Conservation (phyloP, 2,888 invertebrate species). For the Ornithoptera priamus region DNA sequence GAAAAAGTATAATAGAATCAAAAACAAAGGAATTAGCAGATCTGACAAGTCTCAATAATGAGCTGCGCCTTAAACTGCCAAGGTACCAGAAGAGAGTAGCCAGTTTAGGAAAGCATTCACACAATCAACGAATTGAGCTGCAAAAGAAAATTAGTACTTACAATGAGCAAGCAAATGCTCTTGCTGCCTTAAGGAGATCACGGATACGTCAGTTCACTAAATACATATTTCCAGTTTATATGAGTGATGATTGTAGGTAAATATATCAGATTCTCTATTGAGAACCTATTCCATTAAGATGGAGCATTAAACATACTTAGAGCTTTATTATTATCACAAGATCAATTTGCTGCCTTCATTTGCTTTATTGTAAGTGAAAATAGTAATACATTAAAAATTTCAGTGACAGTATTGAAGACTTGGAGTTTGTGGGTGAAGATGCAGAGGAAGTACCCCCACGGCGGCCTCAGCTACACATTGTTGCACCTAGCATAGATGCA, state of each 20-base stretch:
- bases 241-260: conserved; percentile 69
- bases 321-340: no score
- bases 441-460: conserved; percentile 83
- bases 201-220: conserved; percentile 68
- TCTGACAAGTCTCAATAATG: conserved; percentile 58
- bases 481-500: conserved; percentile 86
- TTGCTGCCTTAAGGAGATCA: conserved; percentile 62
- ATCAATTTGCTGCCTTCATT: no score
- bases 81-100: conserved; percentile 70
- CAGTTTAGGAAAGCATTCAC: conserved; percentile 57
- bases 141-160: conserved; percentile 55
- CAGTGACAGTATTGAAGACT: conserved; percentile 90
- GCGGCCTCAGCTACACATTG: conserved; percentile 85
- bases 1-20: conserved; percentile 57
- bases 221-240: conserved; percentile 74
- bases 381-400: conserved; percentile 46
- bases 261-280: not conserved
- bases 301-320: no score
- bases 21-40: conserved; percentile 52
- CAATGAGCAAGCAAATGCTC: conserved; percentile 53
- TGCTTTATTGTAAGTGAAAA: no score
- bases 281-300: no score
- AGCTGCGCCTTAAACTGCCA: conserved; percentile 61
- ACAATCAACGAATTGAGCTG: conserved; percentile 56
- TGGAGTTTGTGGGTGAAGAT: conserved; percentile 83